phyloP scores from a whole-genome alignment of 2,797 vertebrate genomes.

The Syngnathus rostellatus region DNA sequence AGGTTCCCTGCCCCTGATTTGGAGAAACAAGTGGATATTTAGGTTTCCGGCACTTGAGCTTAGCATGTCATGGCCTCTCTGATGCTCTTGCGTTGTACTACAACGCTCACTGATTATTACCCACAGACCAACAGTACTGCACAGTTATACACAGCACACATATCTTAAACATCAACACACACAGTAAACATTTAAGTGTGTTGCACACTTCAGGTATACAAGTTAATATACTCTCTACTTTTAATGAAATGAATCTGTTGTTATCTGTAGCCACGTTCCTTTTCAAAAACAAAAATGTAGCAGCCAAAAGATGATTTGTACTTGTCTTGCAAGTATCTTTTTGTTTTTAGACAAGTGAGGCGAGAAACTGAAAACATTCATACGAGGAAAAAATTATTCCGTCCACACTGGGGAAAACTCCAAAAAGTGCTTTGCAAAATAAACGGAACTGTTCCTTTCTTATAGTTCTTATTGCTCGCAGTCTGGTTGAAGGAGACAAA shows the following conservation, averaged over 20 bases:
- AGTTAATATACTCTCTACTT: constrained; percentile 45
- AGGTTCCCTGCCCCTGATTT: not conserved
- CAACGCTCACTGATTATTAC: constrained; percentile 34
- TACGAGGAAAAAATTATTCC: constrained; percentile 48
- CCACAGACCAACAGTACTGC: constrained; percentile 49
- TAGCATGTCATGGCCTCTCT: constrained; percentile 32
- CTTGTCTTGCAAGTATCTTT: constrained; percentile 53
- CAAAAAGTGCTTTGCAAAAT: constrained; percentile 58
- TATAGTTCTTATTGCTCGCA: constrained; percentile 70
- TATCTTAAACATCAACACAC: constrained; percentile 38
- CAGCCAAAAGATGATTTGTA: constrained; percentile 65
- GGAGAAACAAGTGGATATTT: not conserved
- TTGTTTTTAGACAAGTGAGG: constrained; percentile 60
- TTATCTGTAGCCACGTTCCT: constrained; percentile 41
- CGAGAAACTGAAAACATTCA: constrained; percentile 68
- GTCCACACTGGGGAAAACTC: constrained; percentile 37
- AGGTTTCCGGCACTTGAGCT: constrained; percentile 45
- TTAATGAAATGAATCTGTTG: constrained; percentile 46
- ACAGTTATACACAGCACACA: constrained; percentile 47
- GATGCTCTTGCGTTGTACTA: constrained; percentile 29
- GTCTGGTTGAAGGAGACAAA: constrained; percentile 44
- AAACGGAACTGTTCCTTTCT: constrained; percentile 52
- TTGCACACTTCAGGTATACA: constrained; percentile 52
- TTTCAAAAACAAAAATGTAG: constrained; percentile 56
- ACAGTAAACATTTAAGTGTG: constrained; percentile 37